Percentiles rank a stretch among this genome's conserved stretches.
Conservation (phyloP, 1,140 invertebrate species). For the Pomacea maculata region DNA sequence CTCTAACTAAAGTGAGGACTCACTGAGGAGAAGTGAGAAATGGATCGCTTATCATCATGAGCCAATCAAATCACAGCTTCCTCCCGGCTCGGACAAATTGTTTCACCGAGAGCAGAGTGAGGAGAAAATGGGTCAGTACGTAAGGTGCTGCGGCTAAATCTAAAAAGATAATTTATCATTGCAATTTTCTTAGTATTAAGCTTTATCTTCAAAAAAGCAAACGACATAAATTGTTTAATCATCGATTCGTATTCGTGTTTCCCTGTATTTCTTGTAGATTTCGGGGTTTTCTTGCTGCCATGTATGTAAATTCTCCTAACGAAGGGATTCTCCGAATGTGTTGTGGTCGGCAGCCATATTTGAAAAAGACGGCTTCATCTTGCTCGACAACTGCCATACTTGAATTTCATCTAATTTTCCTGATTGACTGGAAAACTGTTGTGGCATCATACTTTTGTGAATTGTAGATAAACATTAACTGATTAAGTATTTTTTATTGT, state of each 20-base stretch:
- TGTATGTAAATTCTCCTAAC: slow-evolving; percentile 49
- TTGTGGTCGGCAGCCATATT: slow-evolving; percentile 56
- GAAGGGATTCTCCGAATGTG: slow-evolving; percentile 43
- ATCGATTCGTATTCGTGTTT: too few species aligned
- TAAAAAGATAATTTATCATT: too few species aligned
- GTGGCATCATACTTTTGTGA: not conserved
- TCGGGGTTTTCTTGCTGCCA: not conserved
- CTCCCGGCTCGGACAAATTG: slow-evolving; percentile 48
- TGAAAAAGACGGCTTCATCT: slow-evolving; percentile 31
- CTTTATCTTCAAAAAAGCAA: too few species aligned
- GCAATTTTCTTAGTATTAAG: too few species aligned
- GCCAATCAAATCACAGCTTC: slow-evolving; percentile 48
- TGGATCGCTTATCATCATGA: slow-evolving; percentile 46
- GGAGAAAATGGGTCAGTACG: slow-evolving; percentile 24
- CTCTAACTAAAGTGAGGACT: too few species aligned
- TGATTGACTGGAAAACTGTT: slow-evolving; percentile 24
- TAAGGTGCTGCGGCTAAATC: too few species aligned
- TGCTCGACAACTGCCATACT: slow-evolving; percentile 8
- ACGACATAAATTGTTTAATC: too few species aligned
- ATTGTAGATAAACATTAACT: slow-evolving; percentile 1
- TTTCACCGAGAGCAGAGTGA: slow-evolving; percentile 32
- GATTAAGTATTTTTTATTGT: slow-evolving; percentile 30
- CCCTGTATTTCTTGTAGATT: too few species aligned
- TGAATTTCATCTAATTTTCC: slow-evolving; percentile 25
- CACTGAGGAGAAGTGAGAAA: not conserved